A percentile compares a stretch with the other conserved stretches of the same genome.
Conservation (phyloP, 1,140 invertebrate species). For the Adoxophyes honmai region DNA sequence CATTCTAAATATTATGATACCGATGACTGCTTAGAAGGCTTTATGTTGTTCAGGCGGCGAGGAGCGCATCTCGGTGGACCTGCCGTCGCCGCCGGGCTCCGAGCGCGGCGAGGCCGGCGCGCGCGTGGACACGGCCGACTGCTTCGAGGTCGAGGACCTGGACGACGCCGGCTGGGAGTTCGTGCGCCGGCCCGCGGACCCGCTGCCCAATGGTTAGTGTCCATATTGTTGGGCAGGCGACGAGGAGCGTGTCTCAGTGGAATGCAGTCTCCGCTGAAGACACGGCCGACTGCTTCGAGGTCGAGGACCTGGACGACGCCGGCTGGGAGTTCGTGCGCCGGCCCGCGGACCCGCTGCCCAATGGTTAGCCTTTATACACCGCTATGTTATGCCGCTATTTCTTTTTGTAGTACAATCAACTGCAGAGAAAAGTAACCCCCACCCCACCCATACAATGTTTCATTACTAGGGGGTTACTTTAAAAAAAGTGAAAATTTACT, state of each 20-base stretch:
- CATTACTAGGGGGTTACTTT: too few species aligned
- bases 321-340: slow-evolving; percentile 82
- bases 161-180: slow-evolving; percentile 72
- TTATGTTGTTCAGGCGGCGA: slow-evolving; percentile 43
- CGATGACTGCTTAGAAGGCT: too few species aligned
- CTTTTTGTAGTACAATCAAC: too few species aligned
- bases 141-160: slow-evolving; percentile 71
- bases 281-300: slow-evolving; percentile 70
- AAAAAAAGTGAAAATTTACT: too few species aligned
- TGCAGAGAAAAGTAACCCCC: too few species aligned
- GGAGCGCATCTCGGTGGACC: slow-evolving; percentile 38
- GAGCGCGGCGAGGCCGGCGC: slow-evolving; percentile 19
- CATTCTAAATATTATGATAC: too few species aligned
- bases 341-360: slow-evolving; percentile 87
- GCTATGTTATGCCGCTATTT: too few species aligned
- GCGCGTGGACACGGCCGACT: slow-evolving; percentile 62
- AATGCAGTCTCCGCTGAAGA: slow-evolving; percentile 34
- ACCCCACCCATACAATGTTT: too few species aligned
- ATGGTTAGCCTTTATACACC: too few species aligned
- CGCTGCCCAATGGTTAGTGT: slow-evolving; percentile 58
- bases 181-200: slow-evolving; percentile 60
- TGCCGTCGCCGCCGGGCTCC: slow-evolving; percentile 24
- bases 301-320: slow-evolving; percentile 34
- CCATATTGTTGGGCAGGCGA: slow-evolving; percentile 17
- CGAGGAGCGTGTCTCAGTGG: slow-evolving; percentile 11